Percentiles rank a stretch among this genome's conserved stretches.
These are phyloP conservation scores for Synchiropus splendidus DNA, from an alignment of 2,113 vertebrate genomes.

Conservation along the genomic window DNA sequence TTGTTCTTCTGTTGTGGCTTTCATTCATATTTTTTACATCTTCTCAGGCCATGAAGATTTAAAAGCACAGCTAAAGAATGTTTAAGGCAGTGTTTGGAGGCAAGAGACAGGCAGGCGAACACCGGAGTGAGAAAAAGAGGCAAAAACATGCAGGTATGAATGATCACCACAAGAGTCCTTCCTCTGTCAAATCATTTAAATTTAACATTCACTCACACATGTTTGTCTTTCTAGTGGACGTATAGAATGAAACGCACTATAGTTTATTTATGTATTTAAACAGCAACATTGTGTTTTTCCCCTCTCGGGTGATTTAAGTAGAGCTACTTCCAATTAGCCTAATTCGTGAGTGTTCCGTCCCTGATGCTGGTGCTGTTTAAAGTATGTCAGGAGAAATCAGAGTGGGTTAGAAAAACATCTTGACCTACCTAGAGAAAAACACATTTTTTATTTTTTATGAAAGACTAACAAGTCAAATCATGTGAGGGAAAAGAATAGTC, in stretches of 20 bases:
- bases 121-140: conserved; percentile 29
- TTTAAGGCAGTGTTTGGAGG: conserved; percentile 60
- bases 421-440: conserved; percentile 57
- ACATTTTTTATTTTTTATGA: conserved; percentile 1
- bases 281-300: background rate
- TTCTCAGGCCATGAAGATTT: conserved; percentile 5
- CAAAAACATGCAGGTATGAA: conserved; percentile 39
- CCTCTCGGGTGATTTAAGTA: conserved; percentile 51
- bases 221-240: background rate
- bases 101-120: conserved; percentile 40
- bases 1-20: conserved; percentile 7
- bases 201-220: background rate
- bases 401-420: conserved; percentile 46
- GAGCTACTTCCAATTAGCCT: conserved; percentile 60
- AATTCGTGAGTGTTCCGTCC: conserved; percentile 53
- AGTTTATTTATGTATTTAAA: no score
- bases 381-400: conserved; percentile 62
- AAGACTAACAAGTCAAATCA: background rate
- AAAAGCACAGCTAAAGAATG: conserved; percentile 40
- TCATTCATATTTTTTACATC: conserved; percentile 10
- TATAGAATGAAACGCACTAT: background rate
- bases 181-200: background rate
- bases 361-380: conserved; percentile 44
- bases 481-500: background rate
- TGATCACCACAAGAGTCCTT: background rate